phyloP scores from a whole-genome alignment of 2,113 vertebrate genomes.

The Cyanoramphus novaezelandiae region DNA sequence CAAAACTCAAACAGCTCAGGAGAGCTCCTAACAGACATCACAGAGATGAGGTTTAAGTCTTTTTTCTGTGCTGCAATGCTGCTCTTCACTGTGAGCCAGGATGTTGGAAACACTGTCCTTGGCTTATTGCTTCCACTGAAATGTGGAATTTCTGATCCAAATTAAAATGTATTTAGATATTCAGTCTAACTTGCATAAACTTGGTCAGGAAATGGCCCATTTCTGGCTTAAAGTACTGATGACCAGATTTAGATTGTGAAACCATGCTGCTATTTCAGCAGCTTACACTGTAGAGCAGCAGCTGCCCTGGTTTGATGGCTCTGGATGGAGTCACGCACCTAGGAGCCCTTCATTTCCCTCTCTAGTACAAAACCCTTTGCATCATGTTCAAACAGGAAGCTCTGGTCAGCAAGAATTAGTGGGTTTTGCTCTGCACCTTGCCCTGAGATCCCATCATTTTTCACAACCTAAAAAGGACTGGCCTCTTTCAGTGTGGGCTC shows the following conservation, averaged over 20 bases:
- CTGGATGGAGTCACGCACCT: background rate
- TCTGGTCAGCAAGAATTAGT: background rate
- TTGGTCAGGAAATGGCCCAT: background rate
- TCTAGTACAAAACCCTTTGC: background rate
- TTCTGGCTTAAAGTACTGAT: background rate
- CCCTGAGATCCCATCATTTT: constrained; percentile 4
- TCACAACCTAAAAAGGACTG: background rate
- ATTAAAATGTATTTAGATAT: background rate
- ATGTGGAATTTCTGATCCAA: background rate
- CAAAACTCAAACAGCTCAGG: background rate
- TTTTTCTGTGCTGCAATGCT: background rate
- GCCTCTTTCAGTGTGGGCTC: background rate
- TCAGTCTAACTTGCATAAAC: background rate
- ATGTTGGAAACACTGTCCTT: background rate
- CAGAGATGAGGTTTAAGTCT: background rate
- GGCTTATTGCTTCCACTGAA: background rate
- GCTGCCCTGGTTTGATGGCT: background rate
- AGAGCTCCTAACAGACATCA: background rate
- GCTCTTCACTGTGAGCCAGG: background rate
- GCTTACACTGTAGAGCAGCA: background rate
- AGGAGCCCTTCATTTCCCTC: background rate
- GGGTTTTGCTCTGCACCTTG: background rate
- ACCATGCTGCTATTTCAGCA: background rate
- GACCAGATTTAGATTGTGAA: background rate
- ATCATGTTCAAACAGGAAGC: background rate